These are phyloP conservation scores for Bradypodion pumilum DNA, from an alignment of 2,797 vertebrate genomes.

Conservation along the genomic window DNA sequence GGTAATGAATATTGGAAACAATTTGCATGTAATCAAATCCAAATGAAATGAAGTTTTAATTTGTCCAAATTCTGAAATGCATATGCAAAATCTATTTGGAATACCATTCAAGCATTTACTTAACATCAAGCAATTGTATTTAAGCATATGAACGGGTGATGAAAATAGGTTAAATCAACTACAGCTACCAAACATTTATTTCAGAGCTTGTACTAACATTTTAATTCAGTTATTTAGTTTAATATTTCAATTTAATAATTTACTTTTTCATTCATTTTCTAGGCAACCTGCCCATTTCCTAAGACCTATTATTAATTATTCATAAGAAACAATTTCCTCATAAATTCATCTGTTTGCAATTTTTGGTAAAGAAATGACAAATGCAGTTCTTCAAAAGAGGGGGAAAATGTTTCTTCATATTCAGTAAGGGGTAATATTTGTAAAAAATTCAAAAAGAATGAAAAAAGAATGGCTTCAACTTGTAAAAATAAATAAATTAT, in stretches of 20 bases:
- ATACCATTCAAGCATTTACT: constrained; percentile 72
- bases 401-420: constrained; percentile 48
- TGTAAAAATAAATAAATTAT: background rate
- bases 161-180: constrained; percentile 69
- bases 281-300: constrained; percentile 72
- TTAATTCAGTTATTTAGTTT: constrained; percentile 75
- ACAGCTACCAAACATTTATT: constrained; percentile 60
- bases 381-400: constrained; percentile 46
- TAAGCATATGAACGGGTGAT: constrained; percentile 70
- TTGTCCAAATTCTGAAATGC: constrained; percentile 68
- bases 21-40: constrained; percentile 70
- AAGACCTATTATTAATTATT: constrained; percentile 69
- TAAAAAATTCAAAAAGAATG: constrained; percentile 38
- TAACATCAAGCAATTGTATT: constrained; percentile 70
- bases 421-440: constrained; percentile 53
- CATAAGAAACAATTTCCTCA: constrained; percentile 64
- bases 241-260: constrained; percentile 76
- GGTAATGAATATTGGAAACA: constrained; percentile 69
- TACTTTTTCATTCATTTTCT: constrained; percentile 71
- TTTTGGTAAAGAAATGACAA: constrained; percentile 66
- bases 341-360: constrained; percentile 68
- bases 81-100: constrained; percentile 72
- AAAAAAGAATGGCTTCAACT: constrained; percentile 51
- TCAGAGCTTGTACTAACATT: constrained; percentile 62
- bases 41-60: constrained; percentile 72